Base-by-base conservation (phyloP, 23 tunicate species). In the Styela clava region DNA sequence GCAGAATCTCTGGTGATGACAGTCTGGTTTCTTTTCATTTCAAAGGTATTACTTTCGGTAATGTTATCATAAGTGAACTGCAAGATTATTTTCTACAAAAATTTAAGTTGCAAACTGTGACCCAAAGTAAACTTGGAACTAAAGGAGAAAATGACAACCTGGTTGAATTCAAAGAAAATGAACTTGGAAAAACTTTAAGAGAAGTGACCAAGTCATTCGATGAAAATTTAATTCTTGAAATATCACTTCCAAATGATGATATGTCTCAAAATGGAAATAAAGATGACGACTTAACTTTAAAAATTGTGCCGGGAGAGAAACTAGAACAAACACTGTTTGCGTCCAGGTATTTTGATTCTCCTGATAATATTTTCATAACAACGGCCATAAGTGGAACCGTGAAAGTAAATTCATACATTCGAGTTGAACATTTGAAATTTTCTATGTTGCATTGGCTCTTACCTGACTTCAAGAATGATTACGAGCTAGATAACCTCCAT, bases 341-440 rank as follows among this genome's bases (percentile, higher is more conserved):
- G 29, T 21, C 34, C 20, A 16, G 34, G 2, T 28, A 28, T 71
- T 71, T 2, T 16, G 16, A 28, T 25, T 65, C 30, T 3, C 23
- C 37, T 21, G 35, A 71, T 71, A 34, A 32, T 30, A 35, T 71
- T 3, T 71, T 30, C 29, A 30, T 71, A 21, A 21, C 34, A 2
- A 71, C 77, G 16, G 27, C 77, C 3, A 71, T 71, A 34, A 71
- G 16, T 3, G 32, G 77, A 12, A 34, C 34, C 2, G 35, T 71
- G 35, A 71, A 71, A 26, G 77, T 71, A 3, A 29, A 34, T 30
- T 71, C 77, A 22, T 71, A 28, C 37, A 71, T 71, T 3, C 34
- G 32, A 19, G 77, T 71, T n/a, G 81, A 52, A 44, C 65, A 76
- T 76, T 52, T 76, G n/a, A 76, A 76, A 29, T 44, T 29, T 25